Evolutionary conservation across 2,888 invertebrate genomes (phyloP).

Genomic region (Nemotelus nigrinus): DNA sequence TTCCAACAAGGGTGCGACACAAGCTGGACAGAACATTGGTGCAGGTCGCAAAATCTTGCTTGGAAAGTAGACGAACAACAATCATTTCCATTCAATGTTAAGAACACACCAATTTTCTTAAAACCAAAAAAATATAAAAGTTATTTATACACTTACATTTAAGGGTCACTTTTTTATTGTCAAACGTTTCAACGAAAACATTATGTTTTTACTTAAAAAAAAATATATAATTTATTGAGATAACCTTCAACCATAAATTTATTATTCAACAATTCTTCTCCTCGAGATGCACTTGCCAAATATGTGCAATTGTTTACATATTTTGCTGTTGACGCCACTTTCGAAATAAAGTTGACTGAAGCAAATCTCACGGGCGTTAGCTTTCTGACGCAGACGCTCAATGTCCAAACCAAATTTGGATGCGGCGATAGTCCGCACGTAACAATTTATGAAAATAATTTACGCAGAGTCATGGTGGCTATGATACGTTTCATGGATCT

Average conservation of each 20-base stretch:
- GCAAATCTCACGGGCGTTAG: no score
- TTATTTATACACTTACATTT: conserved; percentile 35
- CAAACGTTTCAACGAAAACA: background rate
- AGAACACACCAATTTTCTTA: conserved; percentile 2
- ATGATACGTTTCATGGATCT: no score
- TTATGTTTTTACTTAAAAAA: conserved; percentile 15
- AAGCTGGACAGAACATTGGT: conserved; percentile 90
- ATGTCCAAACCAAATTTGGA: no score
- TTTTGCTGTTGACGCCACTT: no score
- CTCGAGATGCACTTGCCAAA: no score
- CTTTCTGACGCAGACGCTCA: no score
- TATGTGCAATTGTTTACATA: no score
- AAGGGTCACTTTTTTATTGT: conserved; percentile 40
- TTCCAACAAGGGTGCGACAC: conserved; percentile 94
- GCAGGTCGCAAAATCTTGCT: conserved; percentile 90
- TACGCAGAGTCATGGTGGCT: no score
- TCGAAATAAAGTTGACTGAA: no score
- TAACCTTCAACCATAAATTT: background rate
- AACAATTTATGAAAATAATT: no score
- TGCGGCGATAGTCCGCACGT: no score
- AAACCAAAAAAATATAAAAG: conserved; percentile 32
- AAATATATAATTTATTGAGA: conserved; percentile 16
- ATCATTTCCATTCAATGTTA: conserved; percentile 20
- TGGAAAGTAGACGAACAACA: conserved; percentile 77
- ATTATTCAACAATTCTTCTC: no score